phyloP scores from a whole-genome alignment of 37 sponge, comb jelly and placozoan genomes.

The Haliclona indistincta region DNA sequence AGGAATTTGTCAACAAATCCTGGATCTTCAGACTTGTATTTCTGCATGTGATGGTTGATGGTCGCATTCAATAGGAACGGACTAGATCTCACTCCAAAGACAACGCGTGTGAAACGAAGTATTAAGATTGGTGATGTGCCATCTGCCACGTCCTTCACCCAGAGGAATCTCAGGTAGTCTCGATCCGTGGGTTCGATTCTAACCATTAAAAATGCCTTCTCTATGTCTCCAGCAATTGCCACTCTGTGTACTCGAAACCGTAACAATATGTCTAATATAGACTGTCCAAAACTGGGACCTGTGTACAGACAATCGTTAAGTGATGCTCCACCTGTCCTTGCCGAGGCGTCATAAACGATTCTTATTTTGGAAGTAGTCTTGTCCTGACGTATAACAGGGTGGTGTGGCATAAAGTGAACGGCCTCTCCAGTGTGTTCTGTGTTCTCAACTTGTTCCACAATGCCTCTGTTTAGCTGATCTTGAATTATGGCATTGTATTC shows the following conservation, averaged over 20 bases:
- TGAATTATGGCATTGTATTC: neutral
- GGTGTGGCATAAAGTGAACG: constrained; percentile 8
- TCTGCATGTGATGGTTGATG: too few species aligned
- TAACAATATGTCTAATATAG: constrained; percentile 4
- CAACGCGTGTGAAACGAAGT: constrained; percentile 1
- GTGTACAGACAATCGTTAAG: constrained; percentile 10
- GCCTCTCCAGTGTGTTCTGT: neutral
- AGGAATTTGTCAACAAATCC: too few species aligned
- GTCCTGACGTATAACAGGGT: neutral
- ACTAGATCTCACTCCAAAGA: constrained; percentile 1
- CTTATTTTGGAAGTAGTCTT: constrained; percentile 3
- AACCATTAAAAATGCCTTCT: constrained; percentile 10
- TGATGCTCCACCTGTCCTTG: neutral
- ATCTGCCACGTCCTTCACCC: neutral
- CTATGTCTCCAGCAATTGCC: constrained; percentile 18
- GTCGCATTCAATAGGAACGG: too few species aligned
- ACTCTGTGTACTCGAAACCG: neutral
- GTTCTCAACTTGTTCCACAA: neutral
- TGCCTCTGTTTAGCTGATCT: neutral
- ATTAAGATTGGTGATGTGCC: neutral
- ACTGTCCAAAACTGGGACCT: constrained; percentile 6
- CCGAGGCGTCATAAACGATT: constrained; percentile 14
- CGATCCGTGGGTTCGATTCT: neutral
- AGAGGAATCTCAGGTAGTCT: constrained; percentile 1
- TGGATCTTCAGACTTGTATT: neutral